These are phyloP conservation scores for Chaetophractus vellerosus DNA, from an alignment of 2,797 vertebrate species.

Conservation along the genomic window DNA sequence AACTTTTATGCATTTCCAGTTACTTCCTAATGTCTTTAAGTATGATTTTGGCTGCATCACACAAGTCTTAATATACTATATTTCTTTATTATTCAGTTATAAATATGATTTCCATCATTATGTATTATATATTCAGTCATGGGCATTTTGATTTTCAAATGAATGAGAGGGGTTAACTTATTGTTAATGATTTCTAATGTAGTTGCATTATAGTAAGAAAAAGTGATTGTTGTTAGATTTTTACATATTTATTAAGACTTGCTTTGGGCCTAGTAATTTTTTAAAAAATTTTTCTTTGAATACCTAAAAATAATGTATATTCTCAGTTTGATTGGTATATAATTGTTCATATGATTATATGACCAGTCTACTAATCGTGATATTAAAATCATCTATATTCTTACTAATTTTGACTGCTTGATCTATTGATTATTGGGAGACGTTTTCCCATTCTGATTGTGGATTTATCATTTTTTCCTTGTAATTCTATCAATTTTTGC, in stretches of 20 bases:
- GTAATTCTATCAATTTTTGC: not conserved
- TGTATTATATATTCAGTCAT: not conserved
- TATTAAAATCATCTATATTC: not conserved
- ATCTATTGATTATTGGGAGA: not conserved
- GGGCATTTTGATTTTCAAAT: conserved; percentile 42
- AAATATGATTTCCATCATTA: conserved; percentile 29
- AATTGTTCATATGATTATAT: not conserved
- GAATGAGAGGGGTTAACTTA: not conserved
- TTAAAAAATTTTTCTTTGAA: not conserved
- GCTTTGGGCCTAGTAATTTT: not conserved
- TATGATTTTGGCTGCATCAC: not conserved
- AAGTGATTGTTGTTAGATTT: conserved; percentile 7
- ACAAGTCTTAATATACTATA: not conserved
- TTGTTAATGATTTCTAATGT: conserved; percentile 43
- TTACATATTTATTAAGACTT: not conserved
- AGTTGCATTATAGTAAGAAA: not conserved
- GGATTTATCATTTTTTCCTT: conserved; percentile 15
- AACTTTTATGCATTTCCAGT: not conserved
- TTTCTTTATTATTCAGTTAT: not conserved
- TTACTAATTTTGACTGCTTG: conserved; percentile 13
- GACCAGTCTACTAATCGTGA: not conserved
- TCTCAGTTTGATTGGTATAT: not conserved
- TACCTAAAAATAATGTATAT: conserved; percentile 2
- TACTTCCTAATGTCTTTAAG: not conserved
- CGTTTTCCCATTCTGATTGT: not conserved